Evolutionary conservation across 2,888 invertebrate genomes (phyloP), one percentile per base, ranked within the genome.

Genomic region (Agelastica alni): DNA sequence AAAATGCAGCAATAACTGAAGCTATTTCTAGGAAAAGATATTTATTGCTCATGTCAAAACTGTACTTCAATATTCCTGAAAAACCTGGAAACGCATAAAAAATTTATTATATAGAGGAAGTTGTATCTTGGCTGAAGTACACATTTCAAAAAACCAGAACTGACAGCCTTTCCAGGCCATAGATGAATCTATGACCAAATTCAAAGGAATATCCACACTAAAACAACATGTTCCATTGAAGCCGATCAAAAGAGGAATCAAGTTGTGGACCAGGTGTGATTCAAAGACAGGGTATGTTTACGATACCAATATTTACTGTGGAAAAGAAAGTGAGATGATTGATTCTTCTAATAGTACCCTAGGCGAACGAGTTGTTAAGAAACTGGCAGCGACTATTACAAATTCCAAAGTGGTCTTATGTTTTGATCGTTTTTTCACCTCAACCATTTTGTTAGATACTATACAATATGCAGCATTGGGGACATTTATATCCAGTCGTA

Each of bases 351-450:
- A n/a, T n/a, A n/a, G n/a, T n/a, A n/a, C n/a, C n/a, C n/a, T n/a
- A n/a, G n/a, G n/a, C n/a, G n/a, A n/a, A n/a, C n/a, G n/a, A n/a
- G n/a, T n/a, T n/a, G n/a, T n/a, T n/a, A n/a, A n/a, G n/a, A n/a
- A n/a, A n/a, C n/a, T n/a, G n/a, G n/a, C n/a, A n/a, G n/a, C n/a
- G n/a, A n/a, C n/a, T n/a, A n/a, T n/a, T n/a, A n/a, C 22, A 62
- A 60, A 41, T 30, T 58, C 9, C 60, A 55, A 43, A 9, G 9
- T n/a, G n/a, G 2, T n/a, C 9, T n/a, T 30, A 1, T n/a, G 10
- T n/a, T n/a, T 30, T n/a, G 30, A 30, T 4, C 9, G 9, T 4
- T n/a, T n/a, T n/a, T n/a, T n/a, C n/a, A n/a, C n/a, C n/a, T n/a
- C n/a, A n/a, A n/a, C n/a, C n/a, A n/a, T n/a, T n/a, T n/a, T n/a